These are phyloP conservation scores for Eurytoma adleriae DNA, from an alignment of 2,888 invertebrate species.

Conservation along the genomic window DNA sequence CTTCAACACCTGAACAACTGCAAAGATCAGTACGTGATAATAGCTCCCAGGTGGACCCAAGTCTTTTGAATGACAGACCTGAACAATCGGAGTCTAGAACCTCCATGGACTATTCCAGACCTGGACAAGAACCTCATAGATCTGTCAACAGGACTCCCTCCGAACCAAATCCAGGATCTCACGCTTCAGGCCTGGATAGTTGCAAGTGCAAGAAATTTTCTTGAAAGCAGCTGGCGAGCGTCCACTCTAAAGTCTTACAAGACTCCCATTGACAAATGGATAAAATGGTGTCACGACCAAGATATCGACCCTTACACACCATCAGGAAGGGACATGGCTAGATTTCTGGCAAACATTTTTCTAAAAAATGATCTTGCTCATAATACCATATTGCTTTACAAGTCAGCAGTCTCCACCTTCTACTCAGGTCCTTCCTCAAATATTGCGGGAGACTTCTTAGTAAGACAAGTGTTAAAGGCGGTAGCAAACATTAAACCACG, in stretches of 20 bases:
- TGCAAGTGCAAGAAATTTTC: constrained; percentile 53
- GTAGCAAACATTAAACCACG: too few species aligned
- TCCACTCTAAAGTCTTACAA: constrained; percentile 58
- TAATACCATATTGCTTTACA: too few species aligned
- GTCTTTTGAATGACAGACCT: constrained; percentile 57
- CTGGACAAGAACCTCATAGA: constrained; percentile 50
- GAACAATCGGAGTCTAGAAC: constrained; percentile 26
- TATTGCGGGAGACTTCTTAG: too few species aligned
- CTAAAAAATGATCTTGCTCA: too few species aligned
- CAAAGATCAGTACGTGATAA: constrained; percentile 42
- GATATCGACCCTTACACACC: too few species aligned
- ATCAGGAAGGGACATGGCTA: too few species aligned
- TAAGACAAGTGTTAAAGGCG: too few species aligned
- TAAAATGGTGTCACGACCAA: constrained; percentile 53
- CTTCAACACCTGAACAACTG: constrained; percentile 54
- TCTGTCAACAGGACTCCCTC: constrained; percentile 50
- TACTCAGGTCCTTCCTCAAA: too few species aligned
- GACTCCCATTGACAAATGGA: constrained; percentile 55
- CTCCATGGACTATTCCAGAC: constrained; percentile 44
- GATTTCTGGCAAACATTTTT: too few species aligned
- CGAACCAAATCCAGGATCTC: constrained; percentile 52
- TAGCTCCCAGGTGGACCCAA: constrained; percentile 52
- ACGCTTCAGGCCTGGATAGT: constrained; percentile 57
- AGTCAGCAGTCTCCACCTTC: too few species aligned
- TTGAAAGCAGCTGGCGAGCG: constrained; percentile 53